These are phyloP conservation scores for Valencia hispanica DNA, from an alignment of 2,797 vertebrate species.

Conservation along the genomic window DNA sequence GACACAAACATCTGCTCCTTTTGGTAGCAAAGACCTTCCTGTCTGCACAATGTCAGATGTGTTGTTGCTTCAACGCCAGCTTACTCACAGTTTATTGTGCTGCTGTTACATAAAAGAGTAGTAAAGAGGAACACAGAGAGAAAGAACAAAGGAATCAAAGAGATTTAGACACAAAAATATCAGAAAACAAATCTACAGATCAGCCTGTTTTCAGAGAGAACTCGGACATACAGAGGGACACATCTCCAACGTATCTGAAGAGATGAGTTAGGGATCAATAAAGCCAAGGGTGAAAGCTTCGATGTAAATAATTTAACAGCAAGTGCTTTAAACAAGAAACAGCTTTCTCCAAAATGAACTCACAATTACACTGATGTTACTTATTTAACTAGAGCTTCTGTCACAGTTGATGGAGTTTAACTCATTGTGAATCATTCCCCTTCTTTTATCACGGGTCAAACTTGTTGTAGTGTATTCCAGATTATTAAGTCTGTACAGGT, in stretches of 20 bases:
- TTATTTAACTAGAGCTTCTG: not conserved
- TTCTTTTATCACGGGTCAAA: not conserved
- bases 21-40: not conserved
- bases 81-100: not conserved
- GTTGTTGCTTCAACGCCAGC: not conserved
- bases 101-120: not conserved
- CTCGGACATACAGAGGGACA: constrained; percentile 86
- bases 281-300: not conserved
- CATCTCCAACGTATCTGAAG: constrained; percentile 81
- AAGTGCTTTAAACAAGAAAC: not conserved
- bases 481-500: not conserved
- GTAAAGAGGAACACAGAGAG: not conserved
- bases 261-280: constrained; percentile 63
- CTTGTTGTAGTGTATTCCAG: not conserved
- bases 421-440: not conserved
- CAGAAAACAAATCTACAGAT: constrained; percentile 10
- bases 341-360: not conserved
- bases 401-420: not conserved
- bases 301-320: not conserved
- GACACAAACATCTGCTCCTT: constrained; percentile 4
- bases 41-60: constrained; percentile 7
- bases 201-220: constrained; percentile 63
- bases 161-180: not conserved
- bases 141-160: not conserved
- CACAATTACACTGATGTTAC: not conserved